A percentile compares a stretch with the other conserved stretches of the same genome.
Conservation (phyloP, 1,140 invertebrate genomes). For the Fopius arisanus region DNA sequence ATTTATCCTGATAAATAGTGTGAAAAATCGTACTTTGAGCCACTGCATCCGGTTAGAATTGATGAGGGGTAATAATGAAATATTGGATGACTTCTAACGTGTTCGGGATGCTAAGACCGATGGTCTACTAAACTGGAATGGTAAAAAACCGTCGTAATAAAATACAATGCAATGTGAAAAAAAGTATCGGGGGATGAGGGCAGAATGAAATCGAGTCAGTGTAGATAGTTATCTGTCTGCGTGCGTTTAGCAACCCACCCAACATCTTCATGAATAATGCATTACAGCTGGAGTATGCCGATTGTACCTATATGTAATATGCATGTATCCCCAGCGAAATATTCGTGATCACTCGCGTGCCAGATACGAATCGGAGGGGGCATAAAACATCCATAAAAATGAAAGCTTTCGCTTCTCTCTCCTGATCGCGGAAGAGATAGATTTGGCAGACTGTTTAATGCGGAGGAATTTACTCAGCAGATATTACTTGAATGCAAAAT, state of each 20-base stretch:
- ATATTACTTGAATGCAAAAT: too few relatives aligned
- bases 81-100: too few relatives aligned
- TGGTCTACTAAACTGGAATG: too few relatives aligned
- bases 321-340: slow-evolving; percentile 18
- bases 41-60: too few relatives aligned
- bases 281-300: slow-evolving; percentile 17
- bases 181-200: slow-evolving; percentile 13
- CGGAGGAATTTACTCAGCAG: not conserved
- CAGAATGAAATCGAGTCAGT: slow-evolving; percentile 22
- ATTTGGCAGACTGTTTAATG: too few relatives aligned
- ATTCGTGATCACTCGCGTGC: slow-evolving; percentile 26
- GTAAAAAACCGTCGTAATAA: too few relatives aligned
- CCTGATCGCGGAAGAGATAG: too few relatives aligned
- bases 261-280: slow-evolving; percentile 26
- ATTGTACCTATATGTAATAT: slow-evolving; percentile 31
- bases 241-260: slow-evolving; percentile 23
- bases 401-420: not conserved
- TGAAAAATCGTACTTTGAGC: too few relatives aligned
- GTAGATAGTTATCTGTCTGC: slow-evolving; percentile 35
- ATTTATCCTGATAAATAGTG: too few relatives aligned
- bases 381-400: slow-evolving; percentile 21
- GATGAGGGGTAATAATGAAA: too few relatives aligned
- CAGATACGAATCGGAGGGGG: slow-evolving; percentile 6
- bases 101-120: too few relatives aligned
- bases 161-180: slow-evolving; percentile 5